A percentile compares a stretch with the other conserved stretches of the same genome.
These are phyloP conservation scores for Cheilosia impressa DNA, from an alignment of 2,888 invertebrate species.

Conservation along the genomic window DNA sequence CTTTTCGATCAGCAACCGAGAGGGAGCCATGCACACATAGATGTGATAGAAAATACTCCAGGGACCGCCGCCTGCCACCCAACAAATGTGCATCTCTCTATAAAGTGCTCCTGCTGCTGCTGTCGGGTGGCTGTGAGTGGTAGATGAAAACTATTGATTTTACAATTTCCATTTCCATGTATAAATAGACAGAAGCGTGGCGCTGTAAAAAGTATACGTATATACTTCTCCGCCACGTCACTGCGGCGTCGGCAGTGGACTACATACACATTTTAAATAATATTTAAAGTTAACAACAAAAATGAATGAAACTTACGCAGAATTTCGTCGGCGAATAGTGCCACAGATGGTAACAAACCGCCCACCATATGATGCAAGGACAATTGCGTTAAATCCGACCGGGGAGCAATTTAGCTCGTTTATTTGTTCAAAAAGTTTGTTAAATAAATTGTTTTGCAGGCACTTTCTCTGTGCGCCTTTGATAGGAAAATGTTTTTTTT, in stretches of 20 bases:
- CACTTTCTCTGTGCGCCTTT: conserved; percentile 36
- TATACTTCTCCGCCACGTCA: conserved; percentile 47
- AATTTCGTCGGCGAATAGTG: conserved; percentile 80
- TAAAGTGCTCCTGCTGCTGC: background rate
- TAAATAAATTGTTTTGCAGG: background rate
- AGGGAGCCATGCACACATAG: background rate
- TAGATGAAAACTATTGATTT: conserved; percentile 72
- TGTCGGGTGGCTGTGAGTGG: conserved; percentile 18
- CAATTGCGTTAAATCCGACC: conserved; percentile 65
- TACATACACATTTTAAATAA: background rate
- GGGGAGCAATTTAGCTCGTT: conserved; percentile 31
- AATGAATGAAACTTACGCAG: conserved; percentile 72
- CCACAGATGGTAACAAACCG: conserved; percentile 80
- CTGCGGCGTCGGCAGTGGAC: conserved; percentile 22
- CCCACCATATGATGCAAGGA: conserved; percentile 81
- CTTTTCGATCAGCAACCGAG: conserved; percentile 33
- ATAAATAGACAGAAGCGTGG: conserved; percentile 32
- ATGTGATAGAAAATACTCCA: conserved; percentile 40
- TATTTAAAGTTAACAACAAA: conserved; percentile 28
- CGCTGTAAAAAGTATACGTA: conserved; percentile 13
- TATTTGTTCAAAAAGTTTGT: conserved; percentile 28
- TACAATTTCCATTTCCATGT: conserved; percentile 41
- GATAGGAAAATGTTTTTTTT: conserved; percentile 13
- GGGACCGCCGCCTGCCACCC: conserved; percentile 30
- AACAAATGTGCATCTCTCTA: conserved; percentile 51